These are phyloP conservation scores for Anarhynchus alexandrinus DNA, from an alignment of 2,113 vertebrate genomes.

Conservation along the genomic window DNA sequence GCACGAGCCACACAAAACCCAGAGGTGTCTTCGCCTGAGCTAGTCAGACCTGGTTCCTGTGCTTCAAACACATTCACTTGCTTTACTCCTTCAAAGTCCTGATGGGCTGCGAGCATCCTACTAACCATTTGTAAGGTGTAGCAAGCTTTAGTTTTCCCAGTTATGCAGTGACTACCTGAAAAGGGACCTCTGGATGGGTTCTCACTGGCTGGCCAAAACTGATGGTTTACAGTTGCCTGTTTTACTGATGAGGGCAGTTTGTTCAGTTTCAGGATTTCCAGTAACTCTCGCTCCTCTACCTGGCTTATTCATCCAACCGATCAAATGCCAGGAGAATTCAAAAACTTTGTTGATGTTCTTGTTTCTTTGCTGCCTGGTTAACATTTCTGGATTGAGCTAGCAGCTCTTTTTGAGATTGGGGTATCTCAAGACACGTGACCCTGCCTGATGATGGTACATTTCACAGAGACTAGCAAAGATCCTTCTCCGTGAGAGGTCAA, in stretches of 20 bases:
- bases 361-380: not conserved
- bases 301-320: not conserved
- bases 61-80: not conserved
- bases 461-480: not conserved
- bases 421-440: not conserved
- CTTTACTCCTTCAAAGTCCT: not conserved
- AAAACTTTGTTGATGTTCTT: not conserved
- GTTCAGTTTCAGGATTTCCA: not conserved
- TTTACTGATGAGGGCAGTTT: accelerated
- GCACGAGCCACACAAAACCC: not conserved
- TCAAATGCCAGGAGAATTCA: not conserved
- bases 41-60: not conserved
- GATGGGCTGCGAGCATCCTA: not conserved
- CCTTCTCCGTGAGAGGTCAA: not conserved
- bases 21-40: not conserved
- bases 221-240: accelerated
- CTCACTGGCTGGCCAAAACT: not conserved
- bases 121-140: not conserved
- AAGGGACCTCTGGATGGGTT: not conserved
- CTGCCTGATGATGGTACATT: not conserved
- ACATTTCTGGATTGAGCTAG: not conserved
- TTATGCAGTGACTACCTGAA: too few relatives aligned
- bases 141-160: not conserved
- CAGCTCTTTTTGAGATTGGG: not conserved
- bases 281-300: not conserved